Evolutionary conservation across 1,140 invertebrate genomes (phyloP), one percentile per base, ranked within the genome.

Genomic region (Drosophila nasuta): DNA sequence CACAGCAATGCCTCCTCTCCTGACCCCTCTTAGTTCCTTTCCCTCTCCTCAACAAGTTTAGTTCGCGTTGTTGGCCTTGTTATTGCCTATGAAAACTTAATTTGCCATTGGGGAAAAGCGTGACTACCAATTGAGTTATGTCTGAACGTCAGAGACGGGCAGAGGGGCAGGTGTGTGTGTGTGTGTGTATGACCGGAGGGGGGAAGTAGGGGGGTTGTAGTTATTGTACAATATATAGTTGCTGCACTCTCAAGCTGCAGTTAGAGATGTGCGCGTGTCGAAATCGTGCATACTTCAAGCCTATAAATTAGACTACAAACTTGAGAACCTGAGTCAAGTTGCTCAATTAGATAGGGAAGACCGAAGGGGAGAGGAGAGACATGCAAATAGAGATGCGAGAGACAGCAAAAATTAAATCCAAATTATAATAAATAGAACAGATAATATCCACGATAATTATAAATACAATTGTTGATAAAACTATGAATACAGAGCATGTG

Each of bases 81-180:
- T 69, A 33, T 54, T 62, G 72, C 72, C 72, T 66, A 75, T 79
- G 80, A 89, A 88, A 88, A 88, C 83, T 88, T 89, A 83, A 88
- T 88, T 88, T 88, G 63, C 66, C 63, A 59, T 20, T 17, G 48
- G 48, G 41, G 11, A 38, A 43, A 54, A 62, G 59, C 51, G 41
- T 56, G 52, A 65, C 35, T 25, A 43, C 11, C 71, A 66, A 83
- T 75, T 83, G 74, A 89, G 85, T 78, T 78, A 65, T 88, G 72
- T 67, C 35, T 63, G 13, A 25, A 15, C 7, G 15, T 10, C 20
- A 17, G 5, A 11, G 62, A 51, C 3, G 56, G 15, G 41, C 0
- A 33, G 62, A 51, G 5, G 56, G 28, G 41, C 35, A 33, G 30
- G 30, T 33, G 30, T 33, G 30, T 41, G 8, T 0, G 3, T 13